Evolutionary conservation across 2,888 invertebrate genomes (phyloP).

Genomic region (Xylota segnis): DNA sequence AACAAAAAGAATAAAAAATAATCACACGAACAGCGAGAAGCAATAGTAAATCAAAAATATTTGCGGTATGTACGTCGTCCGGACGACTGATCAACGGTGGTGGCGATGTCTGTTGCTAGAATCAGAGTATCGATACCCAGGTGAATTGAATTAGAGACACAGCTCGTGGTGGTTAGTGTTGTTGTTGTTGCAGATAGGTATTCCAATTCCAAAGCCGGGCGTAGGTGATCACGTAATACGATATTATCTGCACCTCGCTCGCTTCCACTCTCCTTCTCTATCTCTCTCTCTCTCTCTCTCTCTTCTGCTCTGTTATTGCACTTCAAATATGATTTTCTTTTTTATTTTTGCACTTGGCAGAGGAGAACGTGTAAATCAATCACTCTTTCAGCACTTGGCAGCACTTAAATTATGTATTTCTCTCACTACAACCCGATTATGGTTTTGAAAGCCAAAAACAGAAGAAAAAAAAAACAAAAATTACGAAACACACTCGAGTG

Average conservation of each 20-base stretch:
- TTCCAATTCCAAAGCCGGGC: constrained; percentile 72
- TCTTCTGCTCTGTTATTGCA: constrained; percentile 32
- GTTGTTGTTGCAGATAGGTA: constrained; percentile 61
- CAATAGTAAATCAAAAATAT: constrained; percentile 70
- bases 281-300: constrained; percentile 10
- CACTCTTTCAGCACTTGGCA: constrained; percentile 37
- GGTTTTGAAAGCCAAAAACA: not conserved
- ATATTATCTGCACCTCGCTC: constrained; percentile 55
- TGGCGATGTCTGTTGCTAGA: constrained; percentile 41
- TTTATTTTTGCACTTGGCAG: constrained; percentile 26
- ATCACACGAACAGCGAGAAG: constrained; percentile 61
- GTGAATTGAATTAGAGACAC: constrained; percentile 61
- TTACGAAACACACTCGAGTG: constrained; percentile 36
- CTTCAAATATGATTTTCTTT: constrained; percentile 24
- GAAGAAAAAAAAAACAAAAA: not conserved
- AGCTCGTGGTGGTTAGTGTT: constrained; percentile 34
- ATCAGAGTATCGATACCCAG: constrained; percentile 56
- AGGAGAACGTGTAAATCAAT: constrained; percentile 37
- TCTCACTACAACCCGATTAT: constrained; percentile 25
- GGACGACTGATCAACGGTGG: constrained; percentile 58
- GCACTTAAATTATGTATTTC: constrained; percentile 7
- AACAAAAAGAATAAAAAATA: constrained; percentile 30
- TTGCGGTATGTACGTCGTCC: constrained; percentile 70
- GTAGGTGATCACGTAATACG: constrained; percentile 75
- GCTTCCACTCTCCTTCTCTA: constrained; percentile 2